These are phyloP conservation scores for Cromileptes altivelis DNA, from an alignment of 2,113 vertebrate genomes.

Conservation along the genomic window DNA sequence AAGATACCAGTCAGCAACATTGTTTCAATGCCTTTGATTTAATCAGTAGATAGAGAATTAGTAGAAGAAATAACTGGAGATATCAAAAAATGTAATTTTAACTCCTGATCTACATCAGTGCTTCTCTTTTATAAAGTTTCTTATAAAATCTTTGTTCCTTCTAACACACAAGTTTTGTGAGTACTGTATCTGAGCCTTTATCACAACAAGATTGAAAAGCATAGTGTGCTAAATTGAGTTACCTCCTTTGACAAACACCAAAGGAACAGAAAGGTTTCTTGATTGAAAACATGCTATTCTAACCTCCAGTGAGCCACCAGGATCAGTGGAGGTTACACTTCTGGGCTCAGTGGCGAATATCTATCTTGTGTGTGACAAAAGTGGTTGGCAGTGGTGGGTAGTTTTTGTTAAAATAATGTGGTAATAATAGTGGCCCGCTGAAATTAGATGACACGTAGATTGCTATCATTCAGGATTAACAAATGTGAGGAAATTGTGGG, in stretches of 20 bases:
- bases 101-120: not conserved
- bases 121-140: conserved; percentile 6
- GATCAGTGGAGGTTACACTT: conserved; percentile 21
- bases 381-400: conserved; percentile 3
- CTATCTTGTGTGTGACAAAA: conserved; percentile 36
- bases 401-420: conserved; percentile 44
- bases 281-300: conserved; percentile 14
- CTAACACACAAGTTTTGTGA: not conserved
- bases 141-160: not conserved
- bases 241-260: conserved; percentile 12
- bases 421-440: conserved; percentile 51
- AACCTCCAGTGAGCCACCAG: not conserved
- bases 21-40: not conserved
- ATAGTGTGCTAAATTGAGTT: conserved; percentile 29
- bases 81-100: not conserved
- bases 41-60: not conserved
- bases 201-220: conserved; percentile 32
- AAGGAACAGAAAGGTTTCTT: conserved; percentile 16
- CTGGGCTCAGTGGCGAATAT: conserved; percentile 21
- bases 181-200: conserved; percentile 10
- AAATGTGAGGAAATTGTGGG: conserved; percentile 54
- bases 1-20: not conserved
- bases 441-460: conserved; percentile 46
- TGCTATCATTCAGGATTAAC: conserved; percentile 58
- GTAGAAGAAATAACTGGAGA: not conserved